Evolutionary conservation across 2,113 vertebrate genomes (phyloP).

Genomic region (Antechinus flavipes): DNA sequence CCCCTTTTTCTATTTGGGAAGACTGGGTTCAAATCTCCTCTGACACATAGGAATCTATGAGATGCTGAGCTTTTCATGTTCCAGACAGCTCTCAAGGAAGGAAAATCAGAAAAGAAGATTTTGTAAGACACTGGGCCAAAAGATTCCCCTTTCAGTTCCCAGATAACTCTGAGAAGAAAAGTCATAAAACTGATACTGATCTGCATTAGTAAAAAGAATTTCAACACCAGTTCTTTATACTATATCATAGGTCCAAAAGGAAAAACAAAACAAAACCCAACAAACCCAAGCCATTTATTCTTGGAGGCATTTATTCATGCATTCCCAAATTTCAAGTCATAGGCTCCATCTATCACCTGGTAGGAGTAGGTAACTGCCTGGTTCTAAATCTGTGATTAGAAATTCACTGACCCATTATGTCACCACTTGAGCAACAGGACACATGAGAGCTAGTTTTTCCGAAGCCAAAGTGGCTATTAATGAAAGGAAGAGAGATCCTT

Average conservation of each 20-base stretch:
- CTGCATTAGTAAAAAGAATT: neutral
- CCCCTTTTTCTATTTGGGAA: neutral
- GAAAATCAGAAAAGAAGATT: neutral
- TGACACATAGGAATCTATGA: neutral
- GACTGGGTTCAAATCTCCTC: neutral
- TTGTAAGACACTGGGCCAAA: neutral
- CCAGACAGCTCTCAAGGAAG: neutral
- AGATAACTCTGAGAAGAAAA: neutral
- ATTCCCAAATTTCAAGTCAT: neutral
- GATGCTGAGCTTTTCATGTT: neutral
- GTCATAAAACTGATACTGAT: neutral
- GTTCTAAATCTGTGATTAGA: neutral
- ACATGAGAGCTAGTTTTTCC: slow-evolving; percentile 36
- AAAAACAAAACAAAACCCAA: neutral
- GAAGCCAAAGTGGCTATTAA: neutral
- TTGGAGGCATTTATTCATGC: neutral
- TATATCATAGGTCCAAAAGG: neutral
- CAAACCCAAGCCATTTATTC: neutral
- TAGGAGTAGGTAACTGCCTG: neutral
- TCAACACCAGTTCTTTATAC: neutral
- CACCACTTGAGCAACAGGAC: neutral
- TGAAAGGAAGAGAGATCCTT: slow-evolving; percentile 14
- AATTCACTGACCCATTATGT: neutral
- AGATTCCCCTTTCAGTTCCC: neutral
- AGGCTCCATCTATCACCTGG: neutral